These are phyloP conservation scores for Conchocele bisecta DNA, from an alignment of 2,888 invertebrate species.

Conservation along the genomic window DNA sequence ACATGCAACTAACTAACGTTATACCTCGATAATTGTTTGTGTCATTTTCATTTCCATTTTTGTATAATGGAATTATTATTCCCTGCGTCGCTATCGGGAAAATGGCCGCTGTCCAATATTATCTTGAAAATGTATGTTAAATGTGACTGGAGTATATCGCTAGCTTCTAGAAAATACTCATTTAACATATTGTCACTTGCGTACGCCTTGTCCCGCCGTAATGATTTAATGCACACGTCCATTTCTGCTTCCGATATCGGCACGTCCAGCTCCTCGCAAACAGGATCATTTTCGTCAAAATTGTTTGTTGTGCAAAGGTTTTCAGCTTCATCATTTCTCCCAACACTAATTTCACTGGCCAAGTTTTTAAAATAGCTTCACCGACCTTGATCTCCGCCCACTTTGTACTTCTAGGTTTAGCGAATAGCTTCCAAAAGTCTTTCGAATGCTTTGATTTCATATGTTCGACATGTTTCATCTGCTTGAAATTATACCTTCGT, in stretches of 20 bases:
- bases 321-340: not conserved
- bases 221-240: not conserved
- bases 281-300: not conserved
- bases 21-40: constrained; percentile 39
- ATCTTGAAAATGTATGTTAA: constrained; percentile 23
- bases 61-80: constrained; percentile 29
- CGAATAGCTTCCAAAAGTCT: constrained; percentile 19
- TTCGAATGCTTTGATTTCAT: constrained; percentile 6
- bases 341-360: not conserved
- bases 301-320: constrained; percentile 3
- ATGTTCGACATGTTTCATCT: constrained; percentile 5
- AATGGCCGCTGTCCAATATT: constrained; percentile 10
- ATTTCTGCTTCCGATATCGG: constrained; percentile 2
- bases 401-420: not conserved
- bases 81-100: constrained; percentile 36
- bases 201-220: constrained; percentile 9
- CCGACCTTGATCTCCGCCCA: not conserved
- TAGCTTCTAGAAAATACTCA: constrained; percentile 30
- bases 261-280: constrained; percentile 3
- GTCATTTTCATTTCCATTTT: constrained; percentile 33
- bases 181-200: constrained; percentile 21
- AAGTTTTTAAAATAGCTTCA: constrained; percentile 1
- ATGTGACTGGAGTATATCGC: constrained; percentile 17
- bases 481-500: not conserved
- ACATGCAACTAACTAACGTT: constrained; percentile 34